Evolutionary conservation across 2,113 vertebrate species (phyloP).

Genomic region (Pluvianellus socialis): DNA sequence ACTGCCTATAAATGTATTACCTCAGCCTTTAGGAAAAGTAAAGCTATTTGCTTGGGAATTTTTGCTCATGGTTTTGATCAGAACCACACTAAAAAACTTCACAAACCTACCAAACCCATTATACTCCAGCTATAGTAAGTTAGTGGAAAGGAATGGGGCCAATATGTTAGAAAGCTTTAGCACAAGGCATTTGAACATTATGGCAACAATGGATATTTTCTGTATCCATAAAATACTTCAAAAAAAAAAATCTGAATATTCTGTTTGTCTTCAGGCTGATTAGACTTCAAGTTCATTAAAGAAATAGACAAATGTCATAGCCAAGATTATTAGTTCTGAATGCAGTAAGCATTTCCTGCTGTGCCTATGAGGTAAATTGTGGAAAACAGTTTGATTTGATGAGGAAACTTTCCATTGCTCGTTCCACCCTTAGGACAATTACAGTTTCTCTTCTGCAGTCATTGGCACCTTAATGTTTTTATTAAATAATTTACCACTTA

Average conservation of each 20-base stretch:
- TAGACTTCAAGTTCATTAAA: constrained; percentile 3
- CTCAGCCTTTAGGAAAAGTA: neutral
- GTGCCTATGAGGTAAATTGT: neutral
- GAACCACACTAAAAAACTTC: neutral
- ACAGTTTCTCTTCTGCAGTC: neutral
- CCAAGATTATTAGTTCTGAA: neutral
- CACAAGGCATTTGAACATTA: neutral
- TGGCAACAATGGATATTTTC: neutral
- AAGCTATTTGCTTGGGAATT: neutral
- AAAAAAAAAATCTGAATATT: neutral
- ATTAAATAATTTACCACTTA: neutral
- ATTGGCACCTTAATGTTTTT: neutral
- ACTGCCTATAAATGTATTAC: neutral
- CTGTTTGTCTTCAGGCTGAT: neutral
- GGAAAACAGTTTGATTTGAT: constrained; percentile 6
- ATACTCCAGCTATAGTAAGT: neutral
- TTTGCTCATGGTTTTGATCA: neutral
- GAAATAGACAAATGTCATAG: constrained; percentile 14
- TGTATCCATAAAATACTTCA: neutral
- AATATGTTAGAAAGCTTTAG: neutral
- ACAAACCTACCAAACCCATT: neutral
- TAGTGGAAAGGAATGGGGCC: neutral
- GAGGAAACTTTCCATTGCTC: neutral
- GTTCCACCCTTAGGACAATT: constrained; percentile 5
- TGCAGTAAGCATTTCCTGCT: constrained; percentile 1